Conservation (phyloP, 1,140 invertebrate genomes). For the Drosophila orosa region DNA sequence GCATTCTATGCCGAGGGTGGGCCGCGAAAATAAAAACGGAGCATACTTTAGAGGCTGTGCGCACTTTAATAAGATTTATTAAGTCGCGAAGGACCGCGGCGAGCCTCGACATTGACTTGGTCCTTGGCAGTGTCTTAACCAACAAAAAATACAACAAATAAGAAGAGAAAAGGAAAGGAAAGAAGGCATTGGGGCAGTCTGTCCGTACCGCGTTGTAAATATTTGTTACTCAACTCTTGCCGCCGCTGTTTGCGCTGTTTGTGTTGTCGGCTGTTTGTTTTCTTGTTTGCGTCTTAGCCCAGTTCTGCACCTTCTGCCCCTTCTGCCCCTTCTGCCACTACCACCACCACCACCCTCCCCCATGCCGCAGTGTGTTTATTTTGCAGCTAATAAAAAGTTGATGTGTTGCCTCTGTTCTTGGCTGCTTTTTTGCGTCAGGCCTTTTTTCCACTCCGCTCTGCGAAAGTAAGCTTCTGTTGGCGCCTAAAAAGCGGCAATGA, state of each 20-base stretch:
- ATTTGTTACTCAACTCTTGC: slow-evolving; percentile 80
- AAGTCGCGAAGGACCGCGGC: slow-evolving; percentile 52
- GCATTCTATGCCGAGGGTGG: slow-evolving; percentile 14
- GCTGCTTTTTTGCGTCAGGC: slow-evolving; percentile 19
- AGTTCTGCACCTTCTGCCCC: slow-evolving; percentile 1
- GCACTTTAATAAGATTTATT: slow-evolving; percentile 81
- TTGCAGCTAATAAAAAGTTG: slow-evolving; percentile 75
- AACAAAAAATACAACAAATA: slow-evolving; percentile 18
- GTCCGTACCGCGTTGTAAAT: slow-evolving; percentile 63
- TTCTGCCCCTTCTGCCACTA: background rate
- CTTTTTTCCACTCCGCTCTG: slow-evolving; percentile 13
- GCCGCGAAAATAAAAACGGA: slow-evolving; percentile 30
- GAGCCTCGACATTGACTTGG: slow-evolving; percentile 58
- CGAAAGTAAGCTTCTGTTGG: slow-evolving; percentile 48
- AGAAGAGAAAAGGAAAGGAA: slow-evolving; percentile 17
- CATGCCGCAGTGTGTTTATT: slow-evolving; percentile 54
- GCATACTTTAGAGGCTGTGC: slow-evolving; percentile 67
- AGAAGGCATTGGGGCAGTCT: slow-evolving; percentile 13
- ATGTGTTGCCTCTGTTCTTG: slow-evolving; percentile 54
- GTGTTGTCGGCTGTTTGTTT: slow-evolving; percentile 68
- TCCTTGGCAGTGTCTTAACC: slow-evolving; percentile 62
- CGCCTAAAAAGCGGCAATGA: slow-evolving; percentile 61
- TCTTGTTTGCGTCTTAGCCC: slow-evolving; percentile 44
- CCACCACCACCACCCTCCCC: background rate
- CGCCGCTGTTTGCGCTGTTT: slow-evolving; percentile 68